These are phyloP conservation scores for Carcharodon carcharias DNA, from an alignment of 2,797 vertebrate species.

Conservation along the genomic window DNA sequence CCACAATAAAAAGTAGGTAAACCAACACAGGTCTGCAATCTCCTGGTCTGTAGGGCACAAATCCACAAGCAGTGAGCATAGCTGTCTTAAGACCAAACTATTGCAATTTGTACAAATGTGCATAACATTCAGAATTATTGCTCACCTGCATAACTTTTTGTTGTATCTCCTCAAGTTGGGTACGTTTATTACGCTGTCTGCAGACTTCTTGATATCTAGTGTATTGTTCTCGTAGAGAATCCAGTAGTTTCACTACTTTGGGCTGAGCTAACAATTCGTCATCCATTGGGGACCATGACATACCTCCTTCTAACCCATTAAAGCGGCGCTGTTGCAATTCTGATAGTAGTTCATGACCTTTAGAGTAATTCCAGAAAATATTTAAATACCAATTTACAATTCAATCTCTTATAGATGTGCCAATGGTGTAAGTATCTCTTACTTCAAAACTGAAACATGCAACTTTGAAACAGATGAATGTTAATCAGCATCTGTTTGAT, in stretches of 20 bases:
- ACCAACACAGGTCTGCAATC: background rate
- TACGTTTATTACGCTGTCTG: constrained; percentile 85
- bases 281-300: constrained; percentile 93
- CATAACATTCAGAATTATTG: background rate
- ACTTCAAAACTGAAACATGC: background rate
- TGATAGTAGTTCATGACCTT: constrained; percentile 89
- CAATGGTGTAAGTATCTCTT: background rate
- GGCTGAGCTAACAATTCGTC: constrained; percentile 93
- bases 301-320: constrained; percentile 84
- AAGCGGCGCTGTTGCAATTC: constrained; percentile 93
- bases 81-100: background rate
- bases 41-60: no score
- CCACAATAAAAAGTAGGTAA: background rate
- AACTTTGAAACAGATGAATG: background rate
- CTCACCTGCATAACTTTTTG: constrained; percentile 96
- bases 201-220: constrained; percentile 93
- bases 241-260: constrained; percentile 92
- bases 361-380: background rate
- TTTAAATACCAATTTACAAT: background rate
- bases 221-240: constrained; percentile 89
- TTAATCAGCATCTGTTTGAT: background rate
- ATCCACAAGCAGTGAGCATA: background rate
- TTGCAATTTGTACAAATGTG: background rate
- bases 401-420: background rate
- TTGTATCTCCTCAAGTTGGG: constrained; percentile 89